A percentile compares a stretch with the other conserved stretches of the same genome.
Conservation (phyloP, 37 sponge, comb jelly and placozoan genomes). For the Crambe crambe region DNA sequence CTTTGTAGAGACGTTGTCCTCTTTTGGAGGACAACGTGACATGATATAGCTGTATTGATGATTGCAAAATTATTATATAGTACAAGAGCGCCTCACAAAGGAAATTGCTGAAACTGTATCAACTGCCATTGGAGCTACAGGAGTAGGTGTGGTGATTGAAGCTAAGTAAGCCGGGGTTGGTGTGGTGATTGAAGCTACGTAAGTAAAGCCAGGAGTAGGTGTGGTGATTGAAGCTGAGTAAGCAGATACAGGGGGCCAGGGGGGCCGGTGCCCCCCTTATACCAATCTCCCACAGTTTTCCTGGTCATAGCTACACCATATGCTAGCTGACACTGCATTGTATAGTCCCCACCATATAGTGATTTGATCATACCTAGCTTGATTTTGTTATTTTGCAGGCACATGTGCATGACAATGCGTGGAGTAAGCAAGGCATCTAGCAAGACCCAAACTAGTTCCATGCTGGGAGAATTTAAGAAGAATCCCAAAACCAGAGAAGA, state of each 20-base stretch:
- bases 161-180: constrained; percentile 86
- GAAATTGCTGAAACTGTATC: constrained; percentile 89
- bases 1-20: no score
- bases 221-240: no score
- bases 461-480: constrained; percentile 95
- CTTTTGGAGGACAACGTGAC: no score
- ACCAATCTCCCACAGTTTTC: not conserved
- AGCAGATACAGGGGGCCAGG: no score
- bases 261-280: no score
- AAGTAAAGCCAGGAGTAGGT: no score
- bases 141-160: constrained; percentile 96
- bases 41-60: no score
- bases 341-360: no score
- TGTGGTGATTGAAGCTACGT: no score
- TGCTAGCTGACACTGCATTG: no score
- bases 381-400: constrained; percentile 49
- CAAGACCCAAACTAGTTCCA: constrained; percentile 93
- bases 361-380: no score
- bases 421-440: constrained; percentile 92
- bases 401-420: constrained; percentile 98
- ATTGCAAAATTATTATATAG: not conserved
- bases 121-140: constrained; percentile 84
- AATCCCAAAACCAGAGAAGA: constrained; percentile 95
- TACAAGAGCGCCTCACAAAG: constrained; percentile 95
- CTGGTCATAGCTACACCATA: not conserved